Percentiles rank a stretch among this genome's conserved stretches.
These are phyloP conservation scores for Athalia cordata DNA, from an alignment of 2,888 invertebrate species.

Conservation along the genomic window DNA sequence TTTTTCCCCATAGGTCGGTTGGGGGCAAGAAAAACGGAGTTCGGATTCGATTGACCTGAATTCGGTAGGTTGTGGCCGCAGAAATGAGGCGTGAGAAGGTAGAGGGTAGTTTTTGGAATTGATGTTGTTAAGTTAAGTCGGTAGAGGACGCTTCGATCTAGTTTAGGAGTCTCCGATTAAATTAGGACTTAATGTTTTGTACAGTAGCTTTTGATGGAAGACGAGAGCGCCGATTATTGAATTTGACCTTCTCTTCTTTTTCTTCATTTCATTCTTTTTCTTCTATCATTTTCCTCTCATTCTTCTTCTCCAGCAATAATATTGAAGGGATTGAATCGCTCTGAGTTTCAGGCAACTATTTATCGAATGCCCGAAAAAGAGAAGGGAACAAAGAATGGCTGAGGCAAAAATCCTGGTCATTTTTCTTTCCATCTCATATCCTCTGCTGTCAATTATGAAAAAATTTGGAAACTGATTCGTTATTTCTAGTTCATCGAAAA, in stretches of 20 bases:
- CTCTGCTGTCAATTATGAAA: too few relatives aligned
- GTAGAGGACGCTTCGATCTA: constrained; percentile 14
- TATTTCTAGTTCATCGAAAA: too few relatives aligned
- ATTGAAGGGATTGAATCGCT: constrained; percentile 16
- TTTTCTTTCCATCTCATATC: too few relatives aligned
- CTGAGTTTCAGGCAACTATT: neutral
- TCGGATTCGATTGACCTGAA: constrained; percentile 20
- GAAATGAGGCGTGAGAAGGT: neutral
- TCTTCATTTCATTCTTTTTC: neutral
- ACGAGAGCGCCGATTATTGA: constrained; percentile 11
- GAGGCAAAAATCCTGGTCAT: too few relatives aligned
- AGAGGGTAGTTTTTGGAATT: constrained; percentile 25
- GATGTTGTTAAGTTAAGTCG: constrained; percentile 21
- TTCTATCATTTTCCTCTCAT: neutral
- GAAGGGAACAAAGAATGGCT: too few relatives aligned
- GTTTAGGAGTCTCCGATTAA: constrained; percentile 39
- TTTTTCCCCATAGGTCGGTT: too few relatives aligned
- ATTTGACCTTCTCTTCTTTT: constrained; percentile 30
- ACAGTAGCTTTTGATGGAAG: constrained; percentile 35
- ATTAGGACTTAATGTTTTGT: constrained; percentile 34
- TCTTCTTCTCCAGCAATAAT: neutral
- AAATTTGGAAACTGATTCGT: too few relatives aligned
- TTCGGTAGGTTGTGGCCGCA: neutral
- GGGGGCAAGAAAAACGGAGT: neutral
- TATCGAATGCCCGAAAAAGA: neutral